Base-by-base conservation (phyloP, 2,797 vertebrate species). In the Lophius americanus region DNA sequence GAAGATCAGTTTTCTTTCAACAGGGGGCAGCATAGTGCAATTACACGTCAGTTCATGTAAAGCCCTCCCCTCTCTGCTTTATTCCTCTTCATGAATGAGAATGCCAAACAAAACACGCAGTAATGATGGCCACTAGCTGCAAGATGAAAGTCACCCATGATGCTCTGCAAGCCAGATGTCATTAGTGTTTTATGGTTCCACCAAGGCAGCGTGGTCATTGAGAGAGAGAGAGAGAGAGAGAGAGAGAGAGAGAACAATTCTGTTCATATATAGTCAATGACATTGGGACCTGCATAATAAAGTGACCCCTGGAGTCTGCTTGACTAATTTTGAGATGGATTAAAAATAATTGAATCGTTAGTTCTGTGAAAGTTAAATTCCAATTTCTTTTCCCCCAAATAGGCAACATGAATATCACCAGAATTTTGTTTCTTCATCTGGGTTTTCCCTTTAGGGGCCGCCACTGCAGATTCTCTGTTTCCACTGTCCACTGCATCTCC, bases 1-100 rank as follows among this genome's bases (percentile, higher is more conserved):
- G 64, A 42, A 52, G 5, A 41, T 8, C 3, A 8, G 39, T 2
- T 4, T 7, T 7, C 6, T 39, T 87, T 93, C 89, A 88, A 91
- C 89, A 92, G 91, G 91, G 91, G 92, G 92, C 92, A 89, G 89
- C 86, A 89, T 59, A 75, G 86, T 70, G 88, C 89, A 90, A 53
- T 64, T 65, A 71, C 84, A 70, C 82, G 69, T 84, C 84, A 79
- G 54, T 46, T 68, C 70, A 81, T 80, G 9, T 55, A 42, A 6
- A 63, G 51, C 76, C 60, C 60, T 58, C 46, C 23, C 12, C 44
- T 37, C n/a, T 48, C 8, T 65, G 52, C n/a, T 13, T 46, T 38
- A 4, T 11, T 39, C 47, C 10, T 64, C 53, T 12, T 7, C 35
- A 7, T 14, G 75, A 70, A 68, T 66, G 68, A 75, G 73, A 73